These are phyloP conservation scores for Lamellibrachia columna DNA, from an alignment of 2,888 invertebrate genomes.

Conservation along the genomic window DNA sequence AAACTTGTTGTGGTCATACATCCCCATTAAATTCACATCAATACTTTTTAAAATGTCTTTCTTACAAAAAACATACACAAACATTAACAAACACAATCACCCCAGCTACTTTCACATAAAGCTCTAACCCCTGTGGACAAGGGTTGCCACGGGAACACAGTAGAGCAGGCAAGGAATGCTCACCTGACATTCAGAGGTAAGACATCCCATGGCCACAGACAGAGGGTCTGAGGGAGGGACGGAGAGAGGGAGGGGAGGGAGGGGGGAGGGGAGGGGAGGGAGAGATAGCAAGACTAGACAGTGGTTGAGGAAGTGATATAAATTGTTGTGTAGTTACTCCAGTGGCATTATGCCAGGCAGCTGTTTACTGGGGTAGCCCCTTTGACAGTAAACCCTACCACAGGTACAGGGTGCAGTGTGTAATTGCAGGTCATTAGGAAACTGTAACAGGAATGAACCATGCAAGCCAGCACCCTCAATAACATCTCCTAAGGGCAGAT, in stretches of 20 bases:
- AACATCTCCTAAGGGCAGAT: neutral
- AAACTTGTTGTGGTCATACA: neutral
- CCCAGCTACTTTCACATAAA: conserved; percentile 9
- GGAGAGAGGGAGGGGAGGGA: neutral
- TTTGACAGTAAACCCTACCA: neutral
- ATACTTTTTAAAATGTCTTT: neutral
- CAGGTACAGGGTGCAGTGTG: neutral
- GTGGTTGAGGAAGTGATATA: neutral
- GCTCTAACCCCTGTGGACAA: neutral
- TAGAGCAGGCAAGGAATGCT: neutral
- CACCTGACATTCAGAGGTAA: neutral
- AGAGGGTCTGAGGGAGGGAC: neutral
- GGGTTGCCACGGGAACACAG: neutral
- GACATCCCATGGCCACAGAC: neutral
- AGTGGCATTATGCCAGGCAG: neutral
- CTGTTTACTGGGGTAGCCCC: neutral
- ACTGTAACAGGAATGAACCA: neutral
- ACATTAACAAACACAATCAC: neutral
- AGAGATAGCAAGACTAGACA: neutral
- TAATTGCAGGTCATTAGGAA: neutral
- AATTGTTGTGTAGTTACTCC: neutral
- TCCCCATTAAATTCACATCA: neutral
- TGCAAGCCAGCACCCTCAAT: neutral
- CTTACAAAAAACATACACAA: neutral
- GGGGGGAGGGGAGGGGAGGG: neutral